Percentiles rank a stretch among this genome's conserved stretches.
Evolutionary conservation across 2,113 vertebrate species (phyloP).

Genomic region (Vombatus ursinus): DNA sequence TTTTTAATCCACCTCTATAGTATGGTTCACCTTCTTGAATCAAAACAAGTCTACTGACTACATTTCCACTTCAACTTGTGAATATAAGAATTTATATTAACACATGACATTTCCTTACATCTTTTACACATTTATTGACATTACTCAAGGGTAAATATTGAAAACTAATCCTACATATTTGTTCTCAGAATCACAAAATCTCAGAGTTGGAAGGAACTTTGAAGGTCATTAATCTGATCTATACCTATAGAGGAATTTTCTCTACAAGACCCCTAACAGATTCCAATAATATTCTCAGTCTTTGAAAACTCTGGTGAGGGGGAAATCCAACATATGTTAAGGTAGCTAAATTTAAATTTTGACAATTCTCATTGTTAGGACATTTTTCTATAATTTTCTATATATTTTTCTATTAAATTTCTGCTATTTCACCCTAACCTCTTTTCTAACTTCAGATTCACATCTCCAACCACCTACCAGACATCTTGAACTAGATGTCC

Average conservation of each 20-base stretch:
- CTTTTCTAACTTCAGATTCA: neutral
- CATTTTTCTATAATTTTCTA: neutral
- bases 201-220: neutral
- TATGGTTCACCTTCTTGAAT: neutral
- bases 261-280: neutral
- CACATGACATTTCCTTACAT: neutral
- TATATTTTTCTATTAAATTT: neutral
- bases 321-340: neutral
- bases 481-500: neutral
- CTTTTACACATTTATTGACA: neutral
- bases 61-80: neutral
- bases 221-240: neutral
- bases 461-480: neutral
- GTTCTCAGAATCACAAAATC: neutral
- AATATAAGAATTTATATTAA: neutral
- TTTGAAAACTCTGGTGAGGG: neutral
- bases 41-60: neutral
- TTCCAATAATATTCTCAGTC: neutral
- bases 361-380: neutral
- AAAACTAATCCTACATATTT: neutral
- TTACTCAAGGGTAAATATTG: neutral
- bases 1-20: neutral
- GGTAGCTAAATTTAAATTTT: neutral
- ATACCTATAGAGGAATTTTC: neutral
- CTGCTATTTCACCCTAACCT: neutral